Evolutionary conservation across 2,113 vertebrate genomes (phyloP).

Genomic region (Baryphthengus martii): DNA sequence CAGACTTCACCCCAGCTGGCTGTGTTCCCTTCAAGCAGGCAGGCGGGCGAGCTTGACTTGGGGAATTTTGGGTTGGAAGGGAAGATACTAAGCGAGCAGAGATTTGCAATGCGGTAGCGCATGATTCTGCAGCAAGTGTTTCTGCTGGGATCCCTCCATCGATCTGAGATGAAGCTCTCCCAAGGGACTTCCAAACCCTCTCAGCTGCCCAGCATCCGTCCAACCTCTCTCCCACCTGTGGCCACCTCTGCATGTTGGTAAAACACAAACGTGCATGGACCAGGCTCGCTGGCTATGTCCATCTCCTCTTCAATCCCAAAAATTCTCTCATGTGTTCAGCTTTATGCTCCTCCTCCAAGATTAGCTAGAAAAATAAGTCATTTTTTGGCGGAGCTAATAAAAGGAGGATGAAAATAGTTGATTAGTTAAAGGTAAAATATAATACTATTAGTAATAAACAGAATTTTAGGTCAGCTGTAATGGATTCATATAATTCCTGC

Average conservation of each 20-base stretch:
- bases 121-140: fast-evolving
- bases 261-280: fast-evolving
- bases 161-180: fast-evolving
- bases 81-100: fast-evolving
- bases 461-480: neutral
- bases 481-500: neutral
- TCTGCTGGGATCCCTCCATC: neutral
- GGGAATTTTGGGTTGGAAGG: neutral
- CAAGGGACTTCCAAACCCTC: neutral
- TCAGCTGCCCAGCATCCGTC: neutral
- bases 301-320: neutral
- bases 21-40: fast-evolving
- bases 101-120: fast-evolving
- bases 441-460: too few species aligned
- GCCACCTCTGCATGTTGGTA: neutral
- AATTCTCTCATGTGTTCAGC: neutral
- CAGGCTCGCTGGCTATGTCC: fast-evolving
- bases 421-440: neutral
- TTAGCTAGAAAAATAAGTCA: neutral
- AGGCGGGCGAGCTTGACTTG: fast-evolving
- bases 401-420: fast-evolving
- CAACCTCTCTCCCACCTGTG: neutral
- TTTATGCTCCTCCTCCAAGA: neutral
- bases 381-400: neutral
- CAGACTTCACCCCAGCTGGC: neutral